A percentile compares a stretch with the other conserved stretches of the same genome.
These are phyloP conservation scores for Sphaerophoria taeniata DNA, from an alignment of 2,888 invertebrate genomes.

Conservation along the genomic window DNA sequence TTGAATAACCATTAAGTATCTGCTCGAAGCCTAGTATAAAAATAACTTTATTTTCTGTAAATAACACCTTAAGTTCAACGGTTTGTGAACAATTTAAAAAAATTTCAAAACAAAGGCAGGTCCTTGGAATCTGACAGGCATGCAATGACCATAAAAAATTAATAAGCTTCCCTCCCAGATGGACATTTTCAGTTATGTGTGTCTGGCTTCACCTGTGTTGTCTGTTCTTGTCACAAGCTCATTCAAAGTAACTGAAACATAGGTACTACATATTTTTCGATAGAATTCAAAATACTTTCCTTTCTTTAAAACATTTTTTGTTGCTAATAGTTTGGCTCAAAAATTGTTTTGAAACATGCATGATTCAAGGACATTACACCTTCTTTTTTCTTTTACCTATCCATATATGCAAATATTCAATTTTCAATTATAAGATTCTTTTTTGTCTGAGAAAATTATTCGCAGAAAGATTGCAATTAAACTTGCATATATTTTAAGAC, in stretches of 20 bases:
- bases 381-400: too few species aligned
- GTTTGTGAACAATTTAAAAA: not conserved
- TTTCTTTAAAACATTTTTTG: slow-evolving; percentile 1
- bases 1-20: too few species aligned
- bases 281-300: not conserved
- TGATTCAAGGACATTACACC: too few species aligned
- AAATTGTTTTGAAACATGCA: slow-evolving; percentile 15
- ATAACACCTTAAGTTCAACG: too few species aligned
- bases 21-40: too few species aligned
- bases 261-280: not conserved
- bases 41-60: too few species aligned
- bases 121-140: not conserved
- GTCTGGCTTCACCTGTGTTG: slow-evolving; percentile 3
- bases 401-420: too few species aligned
- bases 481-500: too few species aligned
- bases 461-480: too few species aligned
- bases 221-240: not conserved
- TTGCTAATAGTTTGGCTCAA: slow-evolving; percentile 4
- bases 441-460: not conserved
- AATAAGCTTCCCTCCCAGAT: slow-evolving; percentile 10
- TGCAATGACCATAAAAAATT: slow-evolving; percentile 15
- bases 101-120: not conserved
- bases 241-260: not conserved
- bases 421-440: not conserved
- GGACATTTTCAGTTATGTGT: slow-evolving; percentile 13